Evolutionary conservation across 2,113 vertebrate species (phyloP).

Genomic region (Gobio gobio): DNA sequence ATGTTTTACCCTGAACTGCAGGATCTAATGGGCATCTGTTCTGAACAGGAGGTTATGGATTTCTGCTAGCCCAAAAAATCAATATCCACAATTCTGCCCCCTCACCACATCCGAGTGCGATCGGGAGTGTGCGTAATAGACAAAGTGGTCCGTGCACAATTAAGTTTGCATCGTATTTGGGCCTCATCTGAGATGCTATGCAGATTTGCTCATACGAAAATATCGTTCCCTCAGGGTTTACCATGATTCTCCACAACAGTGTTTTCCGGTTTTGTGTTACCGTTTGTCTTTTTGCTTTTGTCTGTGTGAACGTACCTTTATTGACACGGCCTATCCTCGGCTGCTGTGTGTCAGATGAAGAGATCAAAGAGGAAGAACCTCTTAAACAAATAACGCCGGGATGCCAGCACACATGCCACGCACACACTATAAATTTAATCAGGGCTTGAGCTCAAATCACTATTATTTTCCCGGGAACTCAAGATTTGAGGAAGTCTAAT

Average conservation of each 20-base stretch:
- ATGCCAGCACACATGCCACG: slow-evolving; percentile 5
- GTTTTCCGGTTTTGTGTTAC: slow-evolving; percentile 10
- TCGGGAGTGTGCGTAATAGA: not conserved
- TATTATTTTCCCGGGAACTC: slow-evolving; percentile 28
- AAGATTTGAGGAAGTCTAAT: slow-evolving; percentile 43
- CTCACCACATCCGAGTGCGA: slow-evolving; percentile 2
- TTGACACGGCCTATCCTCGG: slow-evolving; percentile 47
- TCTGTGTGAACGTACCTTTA: slow-evolving; percentile 44
- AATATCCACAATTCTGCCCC: slow-evolving; percentile 5
- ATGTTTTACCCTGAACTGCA: slow-evolving; percentile 10
- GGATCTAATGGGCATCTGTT: slow-evolving; percentile 40
- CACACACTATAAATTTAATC: slow-evolving; percentile 32
- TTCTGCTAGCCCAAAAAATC: slow-evolving; percentile 34
- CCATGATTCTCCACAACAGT: not conserved
- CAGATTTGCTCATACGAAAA: slow-evolving; percentile 2
- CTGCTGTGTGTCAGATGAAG: slow-evolving; percentile 24
- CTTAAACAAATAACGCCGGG: slow-evolving; percentile 30
- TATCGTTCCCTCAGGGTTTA: slow-evolving; percentile 24
- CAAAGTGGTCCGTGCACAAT: slow-evolving; percentile 22
- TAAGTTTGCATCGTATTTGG: not conserved
- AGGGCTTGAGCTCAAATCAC: slow-evolving; percentile 36
- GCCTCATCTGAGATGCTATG: not conserved
- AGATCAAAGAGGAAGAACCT: slow-evolving; percentile 28
- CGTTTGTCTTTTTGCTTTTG: slow-evolving; percentile 15
- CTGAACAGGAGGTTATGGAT: slow-evolving; percentile 38